Percentiles rank a stretch among this genome's conserved stretches.
Evolutionary conservation across 2,113 vertebrate genomes (phyloP).

Genomic region (Narcine bancroftii): DNA sequence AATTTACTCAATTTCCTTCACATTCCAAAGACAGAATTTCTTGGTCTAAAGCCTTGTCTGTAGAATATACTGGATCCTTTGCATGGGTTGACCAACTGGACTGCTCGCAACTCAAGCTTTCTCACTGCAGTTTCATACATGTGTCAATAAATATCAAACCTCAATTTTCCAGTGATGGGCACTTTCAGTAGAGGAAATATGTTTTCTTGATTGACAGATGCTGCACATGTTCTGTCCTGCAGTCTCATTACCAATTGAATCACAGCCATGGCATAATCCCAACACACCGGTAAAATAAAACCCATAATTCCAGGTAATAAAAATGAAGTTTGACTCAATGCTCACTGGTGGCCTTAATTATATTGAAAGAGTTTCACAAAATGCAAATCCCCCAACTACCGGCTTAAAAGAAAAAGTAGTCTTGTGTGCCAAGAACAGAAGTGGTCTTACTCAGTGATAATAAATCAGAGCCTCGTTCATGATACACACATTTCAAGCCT

Average conservation of each 20-base stretch:
- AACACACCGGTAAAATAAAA: background rate
- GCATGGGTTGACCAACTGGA: too few species aligned
- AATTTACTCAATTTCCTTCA: too few species aligned
- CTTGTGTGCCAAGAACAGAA: background rate
- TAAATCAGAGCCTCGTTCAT: background rate
- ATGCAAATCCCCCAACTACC: background rate
- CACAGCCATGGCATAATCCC: background rate
- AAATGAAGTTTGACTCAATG: background rate
- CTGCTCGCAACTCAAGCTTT: too few species aligned
- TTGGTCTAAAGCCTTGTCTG: too few species aligned
- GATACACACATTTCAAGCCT: background rate
- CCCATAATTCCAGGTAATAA: background rate
- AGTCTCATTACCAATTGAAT: background rate
- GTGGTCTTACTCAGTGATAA: background rate
- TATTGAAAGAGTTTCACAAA: background rate
- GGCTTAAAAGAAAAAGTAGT: background rate
- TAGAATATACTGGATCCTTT: too few species aligned
- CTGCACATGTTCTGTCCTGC: background rate
- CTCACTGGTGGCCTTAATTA: constrained; percentile 13
- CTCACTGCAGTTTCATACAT: too few species aligned
- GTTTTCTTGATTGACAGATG: background rate
- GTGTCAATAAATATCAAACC: too few species aligned
- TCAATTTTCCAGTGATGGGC: too few species aligned
- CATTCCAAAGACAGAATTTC: too few species aligned
- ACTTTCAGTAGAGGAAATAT: background rate